Evolutionary conservation across 2,888 invertebrate genomes (phyloP).

Genomic region (Rotaria magnacalcarata): DNA sequence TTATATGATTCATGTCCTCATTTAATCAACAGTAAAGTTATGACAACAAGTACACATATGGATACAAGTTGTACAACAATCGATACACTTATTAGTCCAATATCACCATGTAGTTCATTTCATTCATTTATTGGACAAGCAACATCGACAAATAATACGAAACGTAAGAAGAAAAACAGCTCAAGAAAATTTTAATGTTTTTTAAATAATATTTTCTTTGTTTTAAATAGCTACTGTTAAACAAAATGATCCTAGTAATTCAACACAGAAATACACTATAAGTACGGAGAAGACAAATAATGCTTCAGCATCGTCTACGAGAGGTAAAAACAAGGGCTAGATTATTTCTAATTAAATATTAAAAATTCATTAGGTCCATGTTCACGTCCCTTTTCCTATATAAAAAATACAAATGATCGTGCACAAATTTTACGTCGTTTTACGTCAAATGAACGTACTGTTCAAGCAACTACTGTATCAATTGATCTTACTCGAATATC

Average conservation of each 20-base stretch:
- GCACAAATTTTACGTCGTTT: not conserved
- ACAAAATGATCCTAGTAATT: not conserved
- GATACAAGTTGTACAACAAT: constrained; percentile 34
- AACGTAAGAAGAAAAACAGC: not conserved
- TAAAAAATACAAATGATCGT: constrained; percentile 25
- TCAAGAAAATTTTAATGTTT: not conserved
- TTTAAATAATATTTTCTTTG: not conserved
- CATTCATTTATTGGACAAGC: not conserved
- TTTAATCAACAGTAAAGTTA: constrained; percentile 20
- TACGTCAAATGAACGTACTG: not conserved
- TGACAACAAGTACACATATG: not conserved
- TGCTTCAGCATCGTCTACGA: not conserved
- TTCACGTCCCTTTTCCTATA: constrained; percentile 12
- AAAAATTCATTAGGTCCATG: not conserved
- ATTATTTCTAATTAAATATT: not conserved
- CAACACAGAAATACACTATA: not conserved
- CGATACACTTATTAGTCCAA: constrained; percentile 1
- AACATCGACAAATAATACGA: not conserved
- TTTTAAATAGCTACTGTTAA: not conserved
- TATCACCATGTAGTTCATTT: constrained; percentile 32
- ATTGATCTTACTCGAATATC: not conserved
- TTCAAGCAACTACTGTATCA: not conserved
- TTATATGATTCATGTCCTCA: constrained; percentile 34
- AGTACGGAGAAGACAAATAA: not conserved
- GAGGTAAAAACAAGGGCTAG: not conserved